phyloP scores from a whole-genome alignment of 2,113 vertebrate species.

The Hepsetus odoe region DNA sequence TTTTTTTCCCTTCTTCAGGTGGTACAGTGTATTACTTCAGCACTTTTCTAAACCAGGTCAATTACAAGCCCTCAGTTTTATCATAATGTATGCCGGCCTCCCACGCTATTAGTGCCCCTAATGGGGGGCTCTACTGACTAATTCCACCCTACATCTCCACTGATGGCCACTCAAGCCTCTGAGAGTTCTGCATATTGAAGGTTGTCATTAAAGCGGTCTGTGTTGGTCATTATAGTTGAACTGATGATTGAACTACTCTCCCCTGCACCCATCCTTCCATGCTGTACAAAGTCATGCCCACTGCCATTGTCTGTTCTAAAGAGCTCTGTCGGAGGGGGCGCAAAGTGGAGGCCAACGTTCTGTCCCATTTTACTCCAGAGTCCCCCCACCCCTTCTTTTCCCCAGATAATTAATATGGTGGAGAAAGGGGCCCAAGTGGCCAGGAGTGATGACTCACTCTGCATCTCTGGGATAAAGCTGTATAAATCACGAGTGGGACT shows the following conservation, averaged over 20 bases:
- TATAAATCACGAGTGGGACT: constrained; percentile 75
- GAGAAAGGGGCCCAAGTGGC: constrained; percentile 70
- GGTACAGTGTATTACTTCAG: constrained; percentile 59
- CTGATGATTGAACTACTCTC: constrained; percentile 72
- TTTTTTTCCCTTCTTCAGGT: not conserved
- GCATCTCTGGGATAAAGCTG: constrained; percentile 61
- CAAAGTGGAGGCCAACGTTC: constrained; percentile 66
- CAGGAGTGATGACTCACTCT: constrained; percentile 76
- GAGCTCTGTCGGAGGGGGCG: constrained; percentile 71
- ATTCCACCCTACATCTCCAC: constrained; percentile 30
- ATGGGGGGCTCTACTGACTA: constrained; percentile 16
- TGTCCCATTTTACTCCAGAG: constrained; percentile 64
- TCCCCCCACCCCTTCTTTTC: constrained; percentile 60
- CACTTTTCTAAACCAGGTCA: constrained; percentile 48
- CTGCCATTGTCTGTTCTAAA: constrained; percentile 70
- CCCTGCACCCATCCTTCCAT: constrained; percentile 62
- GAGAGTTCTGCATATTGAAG: constrained; percentile 34
- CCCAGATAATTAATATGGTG: constrained; percentile 74
- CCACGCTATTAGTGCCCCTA: constrained; percentile 17
- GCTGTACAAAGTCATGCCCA: constrained; percentile 63
- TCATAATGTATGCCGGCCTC: not conserved
- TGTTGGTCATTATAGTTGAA: constrained; percentile 71
- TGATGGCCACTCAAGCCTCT: constrained; percentile 68
- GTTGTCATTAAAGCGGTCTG: constrained; percentile 48
- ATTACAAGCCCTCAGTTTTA: constrained; percentile 26